Evolutionary conservation across 1,140 invertebrate genomes (phyloP).

Genomic region (Vanessa atalanta): DNA sequence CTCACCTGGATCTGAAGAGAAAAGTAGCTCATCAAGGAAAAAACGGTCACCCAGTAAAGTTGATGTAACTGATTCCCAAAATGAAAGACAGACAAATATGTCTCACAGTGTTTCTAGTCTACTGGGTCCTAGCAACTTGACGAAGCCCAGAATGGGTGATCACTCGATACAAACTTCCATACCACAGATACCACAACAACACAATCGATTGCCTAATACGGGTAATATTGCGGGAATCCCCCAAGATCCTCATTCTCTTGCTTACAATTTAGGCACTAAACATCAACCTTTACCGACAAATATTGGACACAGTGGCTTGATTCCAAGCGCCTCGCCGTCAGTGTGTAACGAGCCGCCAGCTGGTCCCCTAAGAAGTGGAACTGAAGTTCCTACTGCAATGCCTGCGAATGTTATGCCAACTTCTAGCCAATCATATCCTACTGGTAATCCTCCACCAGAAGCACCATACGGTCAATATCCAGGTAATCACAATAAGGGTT

Average conservation of each 20-base stretch:
- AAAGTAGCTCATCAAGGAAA: slow-evolving; percentile 65
- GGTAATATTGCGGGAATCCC: slow-evolving; percentile 36
- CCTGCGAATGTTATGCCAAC: slow-evolving; percentile 35
- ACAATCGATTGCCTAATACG: slow-evolving; percentile 31
- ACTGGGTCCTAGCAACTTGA: slow-evolving; percentile 47
- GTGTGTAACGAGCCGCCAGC: slow-evolving; percentile 29
- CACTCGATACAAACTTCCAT: slow-evolving; percentile 26
- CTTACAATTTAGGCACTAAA: slow-evolving; percentile 43
- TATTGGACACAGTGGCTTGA: slow-evolving; percentile 43
- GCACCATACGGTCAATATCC: slow-evolving; percentile 65
- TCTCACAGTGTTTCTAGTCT: slow-evolving; percentile 73
- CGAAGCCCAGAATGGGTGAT: slow-evolving; percentile 47
- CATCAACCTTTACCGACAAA: slow-evolving; percentile 39
- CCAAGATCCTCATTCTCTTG: slow-evolving; percentile 44
- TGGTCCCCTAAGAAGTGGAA: slow-evolving; percentile 13
- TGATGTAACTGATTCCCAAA: slow-evolving; percentile 55
- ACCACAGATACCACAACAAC: slow-evolving; percentile 9
- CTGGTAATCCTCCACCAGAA: slow-evolving; percentile 52
- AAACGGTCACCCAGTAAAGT: slow-evolving; percentile 67
- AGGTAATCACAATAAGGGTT: slow-evolving; percentile 46
- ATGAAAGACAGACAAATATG: slow-evolving; percentile 52
- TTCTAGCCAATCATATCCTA: slow-evolving; percentile 38
- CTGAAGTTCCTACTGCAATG: slow-evolving; percentile 33
- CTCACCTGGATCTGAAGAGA: slow-evolving; percentile 70
- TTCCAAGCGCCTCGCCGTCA: slow-evolving; percentile 29